Percentiles rank a stretch among this genome's conserved stretches.
Evolutionary conservation across 2,888 invertebrate species (phyloP).

Genomic region (Laothoe populi): DNA sequence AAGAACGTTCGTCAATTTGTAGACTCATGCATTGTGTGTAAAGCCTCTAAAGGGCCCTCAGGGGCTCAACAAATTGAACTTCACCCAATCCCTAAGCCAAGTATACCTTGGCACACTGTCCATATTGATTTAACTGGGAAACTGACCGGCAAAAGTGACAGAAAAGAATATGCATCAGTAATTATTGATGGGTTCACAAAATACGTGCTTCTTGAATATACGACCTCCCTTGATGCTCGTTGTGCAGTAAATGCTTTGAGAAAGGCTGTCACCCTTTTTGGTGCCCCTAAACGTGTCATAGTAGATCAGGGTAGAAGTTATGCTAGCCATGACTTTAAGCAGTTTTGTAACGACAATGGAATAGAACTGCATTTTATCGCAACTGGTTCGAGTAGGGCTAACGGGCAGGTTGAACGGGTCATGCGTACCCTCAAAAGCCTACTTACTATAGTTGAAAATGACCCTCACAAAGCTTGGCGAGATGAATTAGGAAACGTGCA

Average conservation of each 20-base stretch:
- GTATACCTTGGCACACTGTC: slow-evolving; percentile 43
- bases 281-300: slow-evolving; percentile 37
- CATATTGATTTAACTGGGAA: slow-evolving; percentile 45
- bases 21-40: slow-evolving; percentile 39
- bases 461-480: no score
- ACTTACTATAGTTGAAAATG: no score
- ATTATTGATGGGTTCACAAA: slow-evolving; percentile 45
- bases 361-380: slow-evolving; percentile 43
- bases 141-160: slow-evolving; percentile 44
- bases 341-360: slow-evolving; percentile 35
- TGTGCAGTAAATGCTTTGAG: slow-evolving; percentile 35
- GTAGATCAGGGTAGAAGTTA: slow-evolving; percentile 41
- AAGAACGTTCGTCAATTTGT: slow-evolving; percentile 38
- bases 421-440: no score
- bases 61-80: slow-evolving; percentile 36
- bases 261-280: slow-evolving; percentile 40
- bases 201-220: slow-evolving; percentile 38
- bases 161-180: slow-evolving; percentile 42
- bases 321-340: slow-evolving; percentile 35
- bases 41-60: slow-evolving; percentile 38
- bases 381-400: slow-evolving; percentile 39
- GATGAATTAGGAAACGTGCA: no score
- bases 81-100: slow-evolving; percentile 38
- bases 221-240: slow-evolving; percentile 31
- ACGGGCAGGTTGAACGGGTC: slow-evolving; percentile 38